Conservation (phyloP, 1,140 invertebrate species). For the Tribolium castaneum region DNA sequence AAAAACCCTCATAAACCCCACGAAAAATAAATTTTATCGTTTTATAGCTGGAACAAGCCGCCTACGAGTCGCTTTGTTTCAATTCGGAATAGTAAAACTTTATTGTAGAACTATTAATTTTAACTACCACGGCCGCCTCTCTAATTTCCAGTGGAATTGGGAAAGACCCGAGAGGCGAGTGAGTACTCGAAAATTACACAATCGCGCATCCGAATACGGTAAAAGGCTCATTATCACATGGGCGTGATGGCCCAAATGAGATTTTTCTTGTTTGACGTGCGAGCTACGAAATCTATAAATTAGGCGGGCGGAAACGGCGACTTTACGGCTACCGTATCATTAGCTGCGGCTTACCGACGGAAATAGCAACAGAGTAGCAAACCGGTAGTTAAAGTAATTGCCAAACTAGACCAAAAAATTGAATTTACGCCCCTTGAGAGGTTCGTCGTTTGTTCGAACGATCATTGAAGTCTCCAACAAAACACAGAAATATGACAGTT, state of each 20-base stretch:
- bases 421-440: too few relatives aligned
- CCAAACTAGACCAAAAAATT: slow-evolving; percentile 11
- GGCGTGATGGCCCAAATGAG: slow-evolving; percentile 19
- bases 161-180: not conserved
- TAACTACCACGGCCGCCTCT: slow-evolving; percentile 26
- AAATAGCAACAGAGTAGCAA: slow-evolving; percentile 29
- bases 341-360: slow-evolving; percentile 25
- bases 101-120: slow-evolving; percentile 23
- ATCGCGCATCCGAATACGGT: slow-evolving; percentile 24
- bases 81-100: slow-evolving; percentile 13
- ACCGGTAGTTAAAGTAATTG: slow-evolving; percentile 19
- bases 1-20: not conserved
- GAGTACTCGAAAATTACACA: slow-evolving; percentile 25
- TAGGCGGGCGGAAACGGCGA: not conserved
- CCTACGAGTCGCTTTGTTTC: slow-evolving; percentile 26
- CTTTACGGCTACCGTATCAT: slow-evolving; percentile 17
- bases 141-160: slow-evolving; percentile 23
- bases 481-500: too few relatives aligned
- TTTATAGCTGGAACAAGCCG: slow-evolving; percentile 28
- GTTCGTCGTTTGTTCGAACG: too few relatives aligned
- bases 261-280: slow-evolving; percentile 23
- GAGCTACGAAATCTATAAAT: slow-evolving; percentile 8
- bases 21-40: slow-evolving; percentile 39
- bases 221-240: slow-evolving; percentile 21
- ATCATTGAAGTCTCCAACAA: too few relatives aligned